A percentile compares a stretch with the other conserved stretches of the same genome.
Conservation (phyloP, 2,888 invertebrate species). For the Gari tellinella region DNA sequence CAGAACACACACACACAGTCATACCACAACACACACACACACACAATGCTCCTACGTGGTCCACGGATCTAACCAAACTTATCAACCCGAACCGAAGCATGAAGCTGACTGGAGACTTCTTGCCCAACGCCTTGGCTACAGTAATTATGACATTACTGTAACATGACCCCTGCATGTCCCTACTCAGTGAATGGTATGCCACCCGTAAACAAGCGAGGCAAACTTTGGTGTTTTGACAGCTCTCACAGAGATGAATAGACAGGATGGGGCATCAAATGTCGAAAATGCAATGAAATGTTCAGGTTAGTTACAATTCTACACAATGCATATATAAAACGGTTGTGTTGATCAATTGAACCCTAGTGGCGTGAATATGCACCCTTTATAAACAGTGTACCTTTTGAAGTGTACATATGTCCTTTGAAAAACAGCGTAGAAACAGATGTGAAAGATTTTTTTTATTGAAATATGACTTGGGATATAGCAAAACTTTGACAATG, state of each 20-base stretch:
- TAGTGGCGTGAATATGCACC: too few species aligned
- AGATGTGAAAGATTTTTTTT: too few species aligned
- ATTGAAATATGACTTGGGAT: too few species aligned
- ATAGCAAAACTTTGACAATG: too few species aligned
- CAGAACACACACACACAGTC: too few species aligned
- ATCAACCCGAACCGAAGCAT: constrained; percentile 74
- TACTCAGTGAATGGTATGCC: constrained; percentile 82
- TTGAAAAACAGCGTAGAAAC: too few species aligned
- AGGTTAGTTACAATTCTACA: constrained; percentile 53
- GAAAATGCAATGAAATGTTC: constrained; percentile 79
- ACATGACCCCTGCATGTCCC: constrained; percentile 81
- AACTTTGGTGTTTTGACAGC: constrained; percentile 74
- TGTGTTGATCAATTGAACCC: too few species aligned
- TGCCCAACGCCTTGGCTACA: constrained; percentile 80
- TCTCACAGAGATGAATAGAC: constrained; percentile 80
- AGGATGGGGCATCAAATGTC: constrained; percentile 79
- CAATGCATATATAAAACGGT: too few species aligned
- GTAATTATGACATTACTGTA: constrained; percentile 79
- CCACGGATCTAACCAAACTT: constrained; percentile 78
- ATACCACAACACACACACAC: too few species aligned
- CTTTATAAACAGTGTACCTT: too few species aligned
- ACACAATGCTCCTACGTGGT: constrained; percentile 83
- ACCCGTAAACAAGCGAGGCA: constrained; percentile 80
- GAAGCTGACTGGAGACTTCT: constrained; percentile 82
- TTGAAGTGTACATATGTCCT: too few species aligned